Evolutionary conservation across 2,888 invertebrate genomes (phyloP), one percentile per base, ranked within the genome.

Genomic region (Pimpla rufipes): DNA sequence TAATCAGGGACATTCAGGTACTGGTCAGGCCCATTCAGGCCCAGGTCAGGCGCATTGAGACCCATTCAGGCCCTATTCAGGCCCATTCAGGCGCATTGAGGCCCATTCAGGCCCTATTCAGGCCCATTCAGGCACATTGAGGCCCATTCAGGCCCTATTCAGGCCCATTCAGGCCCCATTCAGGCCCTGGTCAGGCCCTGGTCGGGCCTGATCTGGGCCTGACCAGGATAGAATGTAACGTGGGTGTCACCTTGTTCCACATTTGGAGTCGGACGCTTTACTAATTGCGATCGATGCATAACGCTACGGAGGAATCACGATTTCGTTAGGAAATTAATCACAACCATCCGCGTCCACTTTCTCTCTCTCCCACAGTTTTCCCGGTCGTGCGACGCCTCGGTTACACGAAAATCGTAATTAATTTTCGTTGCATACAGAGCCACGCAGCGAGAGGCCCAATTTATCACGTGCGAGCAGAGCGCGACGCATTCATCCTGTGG

Each of bases 331-430:
- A 55, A 13, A 55, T 55, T 5, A 23, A 55, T 55, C 55, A 55
- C 13, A 55, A 7, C 21, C 11, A 3, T 4, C 11, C 2, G 23
- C 55, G 13, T 55, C n/a, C 5, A 23, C 23, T 55, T 23, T 23
- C 55, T 55, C 23, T 23, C 55, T 55, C 23, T 2, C 23, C 8
- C 8, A 6, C 47, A 47, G 16, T 47, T 52, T 52, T 11, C 55
- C 13, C 23, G 16, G 16, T 11, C 55, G 5, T 23, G 55, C 55
- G 55, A 55, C 21, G 45, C 23, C 18, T 23, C 45, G n/a, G 1
- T 45, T 42, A n/a, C 45, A 75, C 40, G 21, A 75, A 40, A 75
- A 55, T 52, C 40, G 37, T 64, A 66, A 66, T 75, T 66, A 62
- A 62, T 66, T 52, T 50, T 21, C 11, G 52, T n/a, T 50, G 6